phyloP scores from a whole-genome alignment of 2,797 vertebrate species.

The Sparus aurata region DNA sequence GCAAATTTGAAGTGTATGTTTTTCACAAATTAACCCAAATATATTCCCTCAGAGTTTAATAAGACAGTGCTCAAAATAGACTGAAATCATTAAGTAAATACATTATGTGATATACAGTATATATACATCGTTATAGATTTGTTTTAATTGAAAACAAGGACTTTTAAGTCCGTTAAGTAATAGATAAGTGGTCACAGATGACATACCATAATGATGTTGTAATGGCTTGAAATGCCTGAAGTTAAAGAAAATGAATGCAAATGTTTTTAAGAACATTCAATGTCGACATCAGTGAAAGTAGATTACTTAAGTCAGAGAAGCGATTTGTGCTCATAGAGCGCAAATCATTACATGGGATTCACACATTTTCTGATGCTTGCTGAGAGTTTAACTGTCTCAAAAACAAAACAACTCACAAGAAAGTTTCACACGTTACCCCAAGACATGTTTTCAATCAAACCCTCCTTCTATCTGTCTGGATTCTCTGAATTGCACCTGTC shows the following conservation, averaged over 20 bases:
- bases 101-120: neutral
- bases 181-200: neutral
- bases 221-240: neutral
- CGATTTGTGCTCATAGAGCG: neutral
- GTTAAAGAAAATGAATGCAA: neutral
- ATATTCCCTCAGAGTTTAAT: neutral
- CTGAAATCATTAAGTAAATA: neutral
- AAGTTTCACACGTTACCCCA: constrained; percentile 47
- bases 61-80: neutral
- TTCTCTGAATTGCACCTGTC: constrained; percentile 69
- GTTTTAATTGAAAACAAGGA: neutral
- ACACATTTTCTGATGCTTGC: neutral
- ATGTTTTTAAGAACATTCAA: neutral
- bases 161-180: neutral
- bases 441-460: constrained; percentile 34
- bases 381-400: neutral
- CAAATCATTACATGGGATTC: neutral
- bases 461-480: constrained; percentile 17
- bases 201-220: neutral
- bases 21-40: neutral
- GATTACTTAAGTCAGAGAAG: neutral
- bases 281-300: neutral
- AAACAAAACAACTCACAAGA: constrained; percentile 5
- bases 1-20: neutral
- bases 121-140: neutral